Base-by-base conservation (phyloP, 2,888 invertebrate species). In the Amphimallon solstitiale region DNA sequence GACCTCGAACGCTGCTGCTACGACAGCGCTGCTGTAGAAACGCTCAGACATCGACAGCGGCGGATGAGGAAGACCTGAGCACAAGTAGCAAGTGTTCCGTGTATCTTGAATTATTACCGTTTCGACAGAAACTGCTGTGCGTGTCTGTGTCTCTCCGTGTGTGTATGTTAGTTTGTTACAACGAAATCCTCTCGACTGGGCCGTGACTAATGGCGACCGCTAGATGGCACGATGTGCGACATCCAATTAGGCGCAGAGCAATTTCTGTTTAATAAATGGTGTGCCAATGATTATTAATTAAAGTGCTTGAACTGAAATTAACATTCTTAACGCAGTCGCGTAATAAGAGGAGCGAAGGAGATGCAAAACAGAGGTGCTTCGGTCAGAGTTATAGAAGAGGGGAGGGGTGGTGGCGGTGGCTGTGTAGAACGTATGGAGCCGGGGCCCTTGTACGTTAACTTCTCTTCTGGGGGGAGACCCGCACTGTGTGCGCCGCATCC, bases 231-330 rank as follows among this genome's bases (percentile, higher is more conserved):
- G 74, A 73, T 72, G 74, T 72, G 75, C 76, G 76, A 77, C 77
- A 77, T 77, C 78, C 77, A 80, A 80, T 80, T 80, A 80, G 76
- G 75, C 68, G 70, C n/a, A 73, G 71, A 73, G 78, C 77, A 79
- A 80, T 79, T 80, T 75, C 76, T 73, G 75, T 76, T n/a, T 79
- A 78, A 79, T 79, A 79, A 79, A 79, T 79, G 78, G 78, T 76
- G 76, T 77, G 78, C 78, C 79, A 75, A 80, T 80, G 78, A 78
- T 81, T 80, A 80, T 80, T 80, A 80, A 81, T 81, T 81, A 79
- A 77, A 76, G 75, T 73, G 74, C 72, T 68, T 67, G 70, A 72
- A 73, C 73, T 68, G 73, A 74, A 75, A 75, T 76, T 76, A 75
- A 75, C 76, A 75, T 76, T 76, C 76, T 74, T 73, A 71, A 70